phyloP scores from a whole-genome alignment of 2,113 vertebrate genomes.

The Sinocyclocheilus grahami region DNA sequence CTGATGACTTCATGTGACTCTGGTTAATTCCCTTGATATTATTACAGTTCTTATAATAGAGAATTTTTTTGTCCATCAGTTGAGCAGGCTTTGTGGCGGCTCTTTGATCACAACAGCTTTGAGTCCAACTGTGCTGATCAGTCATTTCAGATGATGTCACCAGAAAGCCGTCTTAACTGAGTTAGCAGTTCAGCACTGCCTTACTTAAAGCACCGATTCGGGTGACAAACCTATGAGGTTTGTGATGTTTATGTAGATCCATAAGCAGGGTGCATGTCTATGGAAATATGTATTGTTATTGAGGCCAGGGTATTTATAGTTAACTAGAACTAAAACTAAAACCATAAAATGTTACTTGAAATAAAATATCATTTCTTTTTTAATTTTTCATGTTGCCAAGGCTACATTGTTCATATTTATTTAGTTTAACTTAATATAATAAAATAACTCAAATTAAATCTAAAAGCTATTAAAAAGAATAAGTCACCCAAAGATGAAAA shows the following conservation, averaged over 20 bases:
- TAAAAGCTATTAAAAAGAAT: too few relatives aligned
- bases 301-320: neutral
- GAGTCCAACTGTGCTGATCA: slow-evolving; percentile 33
- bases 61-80: neutral
- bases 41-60: slow-evolving; percentile 18
- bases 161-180: neutral
- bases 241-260: slow-evolving; percentile 33
- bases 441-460: neutral
- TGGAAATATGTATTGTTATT: neutral
- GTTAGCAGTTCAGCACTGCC: slow-evolving; percentile 4
- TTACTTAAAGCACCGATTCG: neutral
- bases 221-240: neutral
- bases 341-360: neutral
- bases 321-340: neutral
- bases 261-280: neutral
- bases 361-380: too few relatives aligned
- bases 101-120: slow-evolving; percentile 42
- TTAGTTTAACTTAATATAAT: neutral
- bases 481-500: neutral
- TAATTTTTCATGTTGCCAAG: neutral
- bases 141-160: slow-evolving; percentile 32
- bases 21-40: neutral
- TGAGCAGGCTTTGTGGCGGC: neutral
- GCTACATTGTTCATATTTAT: neutral
- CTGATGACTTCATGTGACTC: slow-evolving; percentile 29